Evolutionary conservation across 2,797 vertebrate genomes (phyloP).

Genomic region (Artibeus jamaicensis): DNA sequence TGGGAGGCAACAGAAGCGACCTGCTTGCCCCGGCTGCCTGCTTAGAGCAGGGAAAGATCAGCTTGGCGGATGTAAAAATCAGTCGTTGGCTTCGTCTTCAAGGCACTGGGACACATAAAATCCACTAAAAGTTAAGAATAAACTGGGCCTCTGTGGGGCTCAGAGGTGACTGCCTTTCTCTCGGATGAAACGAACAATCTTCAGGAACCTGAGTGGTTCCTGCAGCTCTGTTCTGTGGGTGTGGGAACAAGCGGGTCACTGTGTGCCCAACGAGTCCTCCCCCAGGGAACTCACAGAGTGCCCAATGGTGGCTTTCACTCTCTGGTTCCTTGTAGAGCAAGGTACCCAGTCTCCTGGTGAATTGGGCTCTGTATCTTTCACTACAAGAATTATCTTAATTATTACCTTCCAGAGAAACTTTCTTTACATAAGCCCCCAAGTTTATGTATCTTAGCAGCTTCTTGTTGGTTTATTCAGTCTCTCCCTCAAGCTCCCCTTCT

Average conservation of each 20-base stretch:
- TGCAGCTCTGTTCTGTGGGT: not conserved
- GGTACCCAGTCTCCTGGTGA: not conserved
- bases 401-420: slow-evolving; percentile 37
- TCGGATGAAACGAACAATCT: not conserved
- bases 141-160: not conserved
- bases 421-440: slow-evolving; percentile 5
- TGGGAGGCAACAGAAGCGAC: not conserved
- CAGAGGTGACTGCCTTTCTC: not conserved
- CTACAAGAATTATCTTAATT: slow-evolving; percentile 36
- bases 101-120: not conserved
- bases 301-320: not conserved
- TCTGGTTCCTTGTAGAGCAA: not conserved
- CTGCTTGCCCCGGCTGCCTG: not conserved
- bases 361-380: not conserved
- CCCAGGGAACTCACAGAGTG: not conserved
- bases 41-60: not conserved
- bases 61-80: not conserved
- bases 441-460: not conserved
- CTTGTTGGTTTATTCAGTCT: not conserved
- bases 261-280: not conserved
- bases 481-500: not conserved
- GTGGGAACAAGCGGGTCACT: not conserved
- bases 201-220: not conserved
- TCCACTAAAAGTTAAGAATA: not conserved
- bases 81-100: not conserved